Evolutionary conservation across 2,797 vertebrate genomes (phyloP).

Genomic region (Pangasius macronema): DNA sequence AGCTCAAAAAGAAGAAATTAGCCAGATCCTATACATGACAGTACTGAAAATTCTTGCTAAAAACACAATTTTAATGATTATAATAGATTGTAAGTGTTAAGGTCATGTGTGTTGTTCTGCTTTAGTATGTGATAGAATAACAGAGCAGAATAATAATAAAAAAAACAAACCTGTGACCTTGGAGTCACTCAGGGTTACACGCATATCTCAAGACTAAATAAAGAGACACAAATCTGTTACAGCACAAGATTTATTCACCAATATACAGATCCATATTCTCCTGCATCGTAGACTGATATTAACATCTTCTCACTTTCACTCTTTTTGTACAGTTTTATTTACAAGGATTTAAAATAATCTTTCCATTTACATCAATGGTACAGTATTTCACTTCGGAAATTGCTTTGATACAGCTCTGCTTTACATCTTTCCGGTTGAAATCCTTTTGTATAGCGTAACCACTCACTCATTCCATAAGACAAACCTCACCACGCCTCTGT

Average conservation of each 20-base stretch:
- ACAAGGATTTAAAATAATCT: slow-evolving; percentile 96
- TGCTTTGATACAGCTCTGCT: slow-evolving; percentile 42
- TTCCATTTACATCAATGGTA: slow-evolving; percentile 92
- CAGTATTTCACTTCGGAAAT: slow-evolving; percentile 85
- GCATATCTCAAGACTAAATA: background rate
- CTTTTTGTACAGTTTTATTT: slow-evolving; percentile 87
- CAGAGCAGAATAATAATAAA: too few relatives aligned
- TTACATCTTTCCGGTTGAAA: slow-evolving; percentile 24
- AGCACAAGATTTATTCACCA: slow-evolving; percentile 97
- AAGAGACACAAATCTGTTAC: slow-evolving; percentile 41
- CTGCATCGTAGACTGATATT: slow-evolving; percentile 80
- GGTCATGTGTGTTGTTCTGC: background rate
- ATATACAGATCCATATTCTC: slow-evolving; percentile 83
- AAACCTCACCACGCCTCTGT: background rate
- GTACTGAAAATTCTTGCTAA: background rate
- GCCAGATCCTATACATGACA: background rate
- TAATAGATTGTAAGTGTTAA: background rate
- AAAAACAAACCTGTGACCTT: background rate
- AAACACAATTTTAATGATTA: background rate
- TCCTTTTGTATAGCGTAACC: slow-evolving; percentile 23
- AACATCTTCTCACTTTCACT: slow-evolving; percentile 64
- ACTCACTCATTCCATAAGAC: background rate
- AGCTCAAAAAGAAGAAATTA: background rate
- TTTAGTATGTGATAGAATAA: background rate
- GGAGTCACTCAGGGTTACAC: background rate